A percentile compares a stretch with the other conserved stretches of the same genome.
Conservation (phyloP, 2,113 vertebrate species). For the Atractosteus spatula region DNA sequence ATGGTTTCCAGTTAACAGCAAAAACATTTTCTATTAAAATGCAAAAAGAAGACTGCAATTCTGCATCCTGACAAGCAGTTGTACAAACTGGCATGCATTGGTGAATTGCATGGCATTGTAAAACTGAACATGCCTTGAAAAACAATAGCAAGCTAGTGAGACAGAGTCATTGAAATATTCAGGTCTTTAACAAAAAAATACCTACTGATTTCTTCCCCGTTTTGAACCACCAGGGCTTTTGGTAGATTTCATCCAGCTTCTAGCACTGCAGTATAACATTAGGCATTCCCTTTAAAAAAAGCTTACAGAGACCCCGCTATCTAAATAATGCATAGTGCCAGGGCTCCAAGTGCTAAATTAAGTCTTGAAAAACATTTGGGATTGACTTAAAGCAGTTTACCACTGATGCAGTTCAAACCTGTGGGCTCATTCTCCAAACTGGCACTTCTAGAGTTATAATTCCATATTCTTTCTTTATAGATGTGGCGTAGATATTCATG, state of each 20-base stretch:
- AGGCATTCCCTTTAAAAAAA: conserved; percentile 6
- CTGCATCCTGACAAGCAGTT: too few species aligned
- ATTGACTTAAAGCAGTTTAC: conserved; percentile 7
- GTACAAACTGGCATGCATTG: too few species aligned
- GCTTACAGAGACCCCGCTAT: not conserved
- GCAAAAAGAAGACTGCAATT: too few species aligned
- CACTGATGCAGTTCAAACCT: not conserved
- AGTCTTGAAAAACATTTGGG: not conserved
- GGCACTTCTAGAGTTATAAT: not conserved
- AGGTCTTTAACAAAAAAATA: not conserved
- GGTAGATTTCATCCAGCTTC: not conserved
- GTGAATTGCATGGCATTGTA: too few species aligned
- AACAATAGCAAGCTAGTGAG: too few species aligned
- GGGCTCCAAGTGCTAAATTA: conserved; percentile 6
- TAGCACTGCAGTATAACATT: not conserved
- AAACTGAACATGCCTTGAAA: too few species aligned
- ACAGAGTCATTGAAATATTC: not conserved
- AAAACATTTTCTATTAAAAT: too few species aligned
- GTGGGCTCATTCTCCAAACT: not conserved
- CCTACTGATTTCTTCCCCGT: not conserved
- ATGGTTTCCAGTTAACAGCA: too few species aligned
- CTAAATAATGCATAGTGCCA: conserved; percentile 5
- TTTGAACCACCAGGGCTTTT: not conserved
- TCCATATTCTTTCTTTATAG: too few species aligned
- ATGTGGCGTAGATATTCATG: too few species aligned